phyloP scores from a whole-genome alignment of 2,888 invertebrate genomes.

The Ophraella communa region DNA sequence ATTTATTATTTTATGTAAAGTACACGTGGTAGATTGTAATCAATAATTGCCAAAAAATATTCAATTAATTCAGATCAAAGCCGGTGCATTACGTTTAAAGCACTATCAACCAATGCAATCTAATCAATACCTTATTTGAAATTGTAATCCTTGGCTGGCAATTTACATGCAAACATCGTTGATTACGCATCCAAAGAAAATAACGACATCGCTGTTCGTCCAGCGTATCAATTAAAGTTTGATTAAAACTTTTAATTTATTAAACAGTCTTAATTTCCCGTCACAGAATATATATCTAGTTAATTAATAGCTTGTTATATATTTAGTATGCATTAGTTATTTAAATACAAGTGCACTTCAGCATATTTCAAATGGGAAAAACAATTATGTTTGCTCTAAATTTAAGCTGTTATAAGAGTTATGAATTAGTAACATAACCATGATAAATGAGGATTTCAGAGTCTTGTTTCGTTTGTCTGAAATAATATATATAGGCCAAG shows the following conservation, averaged over 20 bases:
- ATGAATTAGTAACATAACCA: too few species aligned
- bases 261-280: neutral
- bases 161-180: conserved; percentile 13
- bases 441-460: too few species aligned
- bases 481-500: too few species aligned
- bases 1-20: neutral
- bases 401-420: too few species aligned
- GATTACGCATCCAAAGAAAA: conserved; percentile 3
- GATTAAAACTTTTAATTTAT: neutral
- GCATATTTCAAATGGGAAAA: neutral
- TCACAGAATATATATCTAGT: neutral
- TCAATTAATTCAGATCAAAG: neutral
- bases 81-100: neutral
- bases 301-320: neutral
- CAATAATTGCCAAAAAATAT: neutral
- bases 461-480: too few species aligned
- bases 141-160: conserved; percentile 5
- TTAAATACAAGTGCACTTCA: neutral
- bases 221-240: conserved; percentile 13
- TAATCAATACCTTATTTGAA: conserved; percentile 21
- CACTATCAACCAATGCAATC: neutral
- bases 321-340: too few species aligned
- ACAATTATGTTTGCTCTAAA: too few species aligned
- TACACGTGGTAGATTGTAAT: neutral
- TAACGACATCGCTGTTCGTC: conserved; percentile 5